Percentiles rank a stretch among this genome's conserved stretches.
phyloP scores from a whole-genome alignment of 2,888 invertebrate species.

The Gandaritis pyraliata region DNA sequence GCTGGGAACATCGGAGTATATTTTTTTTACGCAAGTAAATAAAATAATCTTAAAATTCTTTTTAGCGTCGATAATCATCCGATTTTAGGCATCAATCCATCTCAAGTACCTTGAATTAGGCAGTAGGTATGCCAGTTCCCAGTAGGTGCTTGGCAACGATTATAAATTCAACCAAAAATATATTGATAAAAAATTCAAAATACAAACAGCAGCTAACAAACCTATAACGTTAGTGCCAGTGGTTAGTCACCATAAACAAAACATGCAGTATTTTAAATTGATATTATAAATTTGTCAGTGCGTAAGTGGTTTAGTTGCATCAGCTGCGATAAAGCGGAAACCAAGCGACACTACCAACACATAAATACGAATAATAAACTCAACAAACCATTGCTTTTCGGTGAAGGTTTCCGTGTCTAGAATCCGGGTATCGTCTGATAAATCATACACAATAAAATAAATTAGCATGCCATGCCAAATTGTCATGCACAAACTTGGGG shows the following conservation, averaged over 20 bases:
- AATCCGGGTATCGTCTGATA: constrained; percentile 83
- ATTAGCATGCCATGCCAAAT: constrained; percentile 82
- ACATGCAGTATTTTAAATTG: constrained; percentile 35
- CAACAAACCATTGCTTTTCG: constrained; percentile 79
- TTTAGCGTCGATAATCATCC: neutral
- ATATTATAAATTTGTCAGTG: constrained; percentile 30
- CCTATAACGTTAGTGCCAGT: constrained; percentile 14
- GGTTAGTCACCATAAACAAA: constrained; percentile 21
- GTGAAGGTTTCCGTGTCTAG: constrained; percentile 78
- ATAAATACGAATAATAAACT: constrained; percentile 63
- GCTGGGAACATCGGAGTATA: neutral
- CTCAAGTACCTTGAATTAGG: neutral
- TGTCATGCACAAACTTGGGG: constrained; percentile 73
- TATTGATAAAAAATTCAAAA: neutral
- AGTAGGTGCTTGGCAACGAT: constrained; percentile 2
- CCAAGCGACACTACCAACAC: constrained; percentile 51
- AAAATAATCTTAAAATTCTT: no score
- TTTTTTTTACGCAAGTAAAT: neutral
- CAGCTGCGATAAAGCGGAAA: constrained; percentile 52
- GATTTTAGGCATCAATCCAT: neutral
- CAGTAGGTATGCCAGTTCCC: neutral
- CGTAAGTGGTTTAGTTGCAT: constrained; percentile 56
- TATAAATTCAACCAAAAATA: neutral
- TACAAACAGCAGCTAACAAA: neutral
- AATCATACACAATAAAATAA: constrained; percentile 76